Evolutionary conservation across 2,113 vertebrate genomes (phyloP).

Genomic region (Chloebia gouldiae): DNA sequence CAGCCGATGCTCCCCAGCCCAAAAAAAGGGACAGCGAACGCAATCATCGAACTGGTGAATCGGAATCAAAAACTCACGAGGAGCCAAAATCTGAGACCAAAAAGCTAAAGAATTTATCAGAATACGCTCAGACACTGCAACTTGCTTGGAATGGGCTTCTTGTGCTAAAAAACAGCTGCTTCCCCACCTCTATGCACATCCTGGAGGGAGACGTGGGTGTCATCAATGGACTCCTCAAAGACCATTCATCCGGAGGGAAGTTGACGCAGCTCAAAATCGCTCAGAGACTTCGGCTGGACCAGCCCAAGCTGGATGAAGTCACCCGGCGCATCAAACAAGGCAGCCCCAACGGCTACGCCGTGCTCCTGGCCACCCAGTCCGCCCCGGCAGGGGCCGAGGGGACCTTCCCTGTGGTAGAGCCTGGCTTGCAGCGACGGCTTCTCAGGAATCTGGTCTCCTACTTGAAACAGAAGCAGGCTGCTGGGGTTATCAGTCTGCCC

Average conservation of each 20-base stretch:
- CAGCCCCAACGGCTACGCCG: conserved; percentile 87
- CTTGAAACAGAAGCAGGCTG: conserved; percentile 98
- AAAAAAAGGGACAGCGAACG: conserved; percentile 80
- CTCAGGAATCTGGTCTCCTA: conserved; percentile 98
- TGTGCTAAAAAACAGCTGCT: conserved; percentile 97
- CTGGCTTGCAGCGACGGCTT: conserved; percentile 91
- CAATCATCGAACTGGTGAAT: conserved; percentile 82
- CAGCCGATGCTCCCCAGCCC: conserved; percentile 67
- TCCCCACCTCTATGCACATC: conserved; percentile 93
- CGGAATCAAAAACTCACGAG: conserved; percentile 66
- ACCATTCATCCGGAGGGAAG: conserved; percentile 78
- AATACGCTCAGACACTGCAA: conserved; percentile 88
- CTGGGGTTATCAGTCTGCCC: conserved; percentile 94
- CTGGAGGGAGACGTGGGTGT: conserved; percentile 90
- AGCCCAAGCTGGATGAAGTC: conserved; percentile 95
- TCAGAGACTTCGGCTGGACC: conserved; percentile 95
- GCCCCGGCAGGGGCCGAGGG: conserved; percentile 70
- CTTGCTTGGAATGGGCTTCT: conserved; percentile 93
- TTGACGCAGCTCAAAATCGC: conserved; percentile 94
- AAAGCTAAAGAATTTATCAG: conserved; percentile 82
- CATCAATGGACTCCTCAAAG: conserved; percentile 84
- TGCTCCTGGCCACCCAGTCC: conserved; percentile 92
- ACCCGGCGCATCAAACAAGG: conserved; percentile 91
- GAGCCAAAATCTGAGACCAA: conserved; percentile 77
- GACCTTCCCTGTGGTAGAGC: conserved; percentile 78